Evolutionary conservation across 2,797 vertebrate species (phyloP).

Genomic region (Labroides dimidiatus): DNA sequence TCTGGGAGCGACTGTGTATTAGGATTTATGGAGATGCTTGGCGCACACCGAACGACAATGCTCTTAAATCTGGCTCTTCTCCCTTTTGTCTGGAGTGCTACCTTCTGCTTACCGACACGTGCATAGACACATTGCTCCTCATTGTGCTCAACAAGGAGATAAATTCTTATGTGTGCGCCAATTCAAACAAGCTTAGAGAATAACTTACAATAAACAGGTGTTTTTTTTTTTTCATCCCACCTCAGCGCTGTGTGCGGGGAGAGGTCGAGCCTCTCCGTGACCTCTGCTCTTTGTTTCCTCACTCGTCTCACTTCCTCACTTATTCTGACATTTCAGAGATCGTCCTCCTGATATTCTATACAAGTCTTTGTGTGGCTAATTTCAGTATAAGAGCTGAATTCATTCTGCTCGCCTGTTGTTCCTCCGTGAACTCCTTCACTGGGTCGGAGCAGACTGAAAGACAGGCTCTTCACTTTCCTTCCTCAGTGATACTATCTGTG

Average conservation of each 20-base stretch:
- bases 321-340: neutral
- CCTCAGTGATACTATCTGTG: no score
- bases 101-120: constrained; percentile 68
- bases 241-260: constrained; percentile 16
- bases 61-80: constrained; percentile 75
- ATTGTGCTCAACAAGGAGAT: constrained; percentile 62
- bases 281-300: constrained; percentile 15
- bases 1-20: constrained; percentile 69
- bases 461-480: neutral
- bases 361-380: neutral
- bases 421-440: neutral
- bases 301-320: neutral
- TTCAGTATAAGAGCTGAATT: neutral
- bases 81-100: constrained; percentile 73
- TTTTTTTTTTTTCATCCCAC: constrained; percentile 42
- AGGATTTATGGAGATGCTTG: constrained; percentile 79
- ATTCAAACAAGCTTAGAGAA: constrained; percentile 60
- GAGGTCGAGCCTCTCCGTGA: constrained; percentile 29
- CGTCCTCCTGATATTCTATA: neutral
- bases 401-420: neutral
- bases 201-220: constrained; percentile 60
- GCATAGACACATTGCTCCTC: constrained; percentile 57
- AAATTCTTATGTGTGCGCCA: constrained; percentile 58
- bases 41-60: constrained; percentile 59
- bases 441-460: neutral